Conservation (phyloP, 2,113 vertebrate genomes). For the Pygoscelis antarcticus region DNA sequence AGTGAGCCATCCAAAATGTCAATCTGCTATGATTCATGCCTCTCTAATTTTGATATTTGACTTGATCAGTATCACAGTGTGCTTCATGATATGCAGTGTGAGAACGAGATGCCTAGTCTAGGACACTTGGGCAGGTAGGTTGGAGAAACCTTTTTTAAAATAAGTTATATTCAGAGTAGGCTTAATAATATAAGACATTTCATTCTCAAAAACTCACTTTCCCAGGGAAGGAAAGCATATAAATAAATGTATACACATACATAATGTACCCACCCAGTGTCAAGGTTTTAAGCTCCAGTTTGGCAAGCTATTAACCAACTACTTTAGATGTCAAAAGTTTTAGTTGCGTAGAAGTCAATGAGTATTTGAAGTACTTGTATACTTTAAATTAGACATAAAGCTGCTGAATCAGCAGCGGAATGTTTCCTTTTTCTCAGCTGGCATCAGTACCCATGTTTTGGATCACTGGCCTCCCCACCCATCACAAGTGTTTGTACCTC, state of each 20-base stretch:
- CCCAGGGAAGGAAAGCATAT: not conserved
- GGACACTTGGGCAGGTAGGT: not conserved
- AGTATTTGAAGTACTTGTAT: not conserved
- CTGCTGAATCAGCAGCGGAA: not conserved
- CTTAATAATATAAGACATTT: not conserved
- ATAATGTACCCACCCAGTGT: rapidly evolving
- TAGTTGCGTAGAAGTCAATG: not conserved
- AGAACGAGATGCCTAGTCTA: not conserved
- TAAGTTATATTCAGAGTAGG: not conserved
- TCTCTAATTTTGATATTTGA: not conserved
- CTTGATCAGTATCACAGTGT: not conserved
- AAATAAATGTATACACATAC: not conserved
- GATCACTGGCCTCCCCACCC: not conserved
- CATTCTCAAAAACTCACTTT: not conserved
- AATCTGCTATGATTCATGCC: not conserved
- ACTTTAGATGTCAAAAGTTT: not conserved
- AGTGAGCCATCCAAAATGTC: not conserved
- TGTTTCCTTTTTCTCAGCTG: not conserved
- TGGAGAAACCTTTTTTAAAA: not conserved
- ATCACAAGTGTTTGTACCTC: not conserved
- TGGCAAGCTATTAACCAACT: not conserved
- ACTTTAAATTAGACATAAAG: not conserved
- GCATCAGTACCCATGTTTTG: not conserved
- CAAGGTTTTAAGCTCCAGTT: not conserved
- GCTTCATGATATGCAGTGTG: not conserved